Percentiles rank a stretch among this genome's conserved stretches.
Evolutionary conservation across 2,113 vertebrate species (phyloP).

Genomic region (Jaculus jaculus): DNA sequence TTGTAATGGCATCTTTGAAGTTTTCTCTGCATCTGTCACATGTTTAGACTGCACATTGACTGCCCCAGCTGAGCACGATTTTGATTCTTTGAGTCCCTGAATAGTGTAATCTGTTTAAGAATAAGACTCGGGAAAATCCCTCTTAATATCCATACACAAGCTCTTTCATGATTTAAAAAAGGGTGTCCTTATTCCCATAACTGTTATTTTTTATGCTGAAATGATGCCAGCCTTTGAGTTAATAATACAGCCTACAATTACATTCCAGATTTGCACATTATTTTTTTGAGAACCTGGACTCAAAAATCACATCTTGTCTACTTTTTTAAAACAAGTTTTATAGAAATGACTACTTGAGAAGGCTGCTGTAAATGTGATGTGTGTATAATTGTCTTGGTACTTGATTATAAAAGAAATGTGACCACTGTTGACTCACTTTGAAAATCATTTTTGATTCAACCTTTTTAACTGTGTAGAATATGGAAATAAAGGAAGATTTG

Average conservation of each 20-base stretch:
- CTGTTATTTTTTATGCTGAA: constrained; percentile 74
- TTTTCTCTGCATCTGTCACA: constrained; percentile 82
- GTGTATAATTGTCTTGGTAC: constrained; percentile 74
- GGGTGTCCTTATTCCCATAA: constrained; percentile 65
- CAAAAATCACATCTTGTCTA: constrained; percentile 71
- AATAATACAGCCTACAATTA: constrained; percentile 79
- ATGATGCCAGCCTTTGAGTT: constrained; percentile 65
- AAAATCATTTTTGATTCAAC: constrained; percentile 76
- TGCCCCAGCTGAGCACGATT: constrained; percentile 82
- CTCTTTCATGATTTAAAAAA: constrained; percentile 73
- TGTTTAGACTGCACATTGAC: constrained; percentile 81
- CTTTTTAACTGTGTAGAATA: constrained; percentile 52
- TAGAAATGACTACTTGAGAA: constrained; percentile 74
- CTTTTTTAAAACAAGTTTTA: constrained; percentile 55
- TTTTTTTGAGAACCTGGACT: constrained; percentile 77
- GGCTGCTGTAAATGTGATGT: constrained; percentile 62
- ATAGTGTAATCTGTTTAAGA: constrained; percentile 82
- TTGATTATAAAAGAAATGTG: constrained; percentile 71
- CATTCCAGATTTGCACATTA: constrained; percentile 72
- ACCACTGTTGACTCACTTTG: constrained; percentile 74
- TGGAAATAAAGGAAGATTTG: constrained; percentile 64
- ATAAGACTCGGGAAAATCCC: constrained; percentile 82
- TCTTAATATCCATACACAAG: constrained; percentile 74
- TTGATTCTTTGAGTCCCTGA: constrained; percentile 81
- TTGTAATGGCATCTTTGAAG: constrained; percentile 85